Evolutionary conservation across 2,888 invertebrate genomes (phyloP).

Genomic region (Coenonympha arcania): DNA sequence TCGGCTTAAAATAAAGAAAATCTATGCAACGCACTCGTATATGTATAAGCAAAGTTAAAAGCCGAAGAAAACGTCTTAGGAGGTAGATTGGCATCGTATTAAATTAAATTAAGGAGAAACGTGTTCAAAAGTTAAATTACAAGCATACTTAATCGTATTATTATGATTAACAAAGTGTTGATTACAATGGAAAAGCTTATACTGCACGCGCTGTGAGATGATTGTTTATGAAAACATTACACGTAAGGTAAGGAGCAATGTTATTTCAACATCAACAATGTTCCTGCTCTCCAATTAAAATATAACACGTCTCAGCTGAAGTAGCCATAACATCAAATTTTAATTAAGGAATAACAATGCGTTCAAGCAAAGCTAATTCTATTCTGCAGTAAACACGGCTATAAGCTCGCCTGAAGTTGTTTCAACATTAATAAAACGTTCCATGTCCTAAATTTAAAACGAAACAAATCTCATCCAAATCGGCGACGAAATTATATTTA

Average conservation of each 20-base stretch:
- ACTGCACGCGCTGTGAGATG: background rate
- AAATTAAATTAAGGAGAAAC: background rate
- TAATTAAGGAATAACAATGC: background rate
- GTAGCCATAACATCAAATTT: background rate
- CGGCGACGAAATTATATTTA: slow-evolving; percentile 33
- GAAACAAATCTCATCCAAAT: slow-evolving; percentile 18
- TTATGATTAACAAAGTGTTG: background rate
- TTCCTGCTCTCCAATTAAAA: slow-evolving; percentile 4
- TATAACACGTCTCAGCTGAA: background rate
- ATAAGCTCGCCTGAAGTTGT: background rate
- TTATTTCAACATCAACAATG: background rate
- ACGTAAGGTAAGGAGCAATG: background rate
- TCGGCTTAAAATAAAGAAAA: too few species aligned
- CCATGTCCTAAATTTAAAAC: slow-evolving; percentile 13
- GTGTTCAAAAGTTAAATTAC: background rate
- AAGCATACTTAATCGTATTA: background rate
- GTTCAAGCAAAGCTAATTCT: background rate
- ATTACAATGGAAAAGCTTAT: background rate
- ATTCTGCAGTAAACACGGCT: background rate
- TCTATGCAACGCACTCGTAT: too few species aligned
- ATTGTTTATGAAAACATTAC: background rate
- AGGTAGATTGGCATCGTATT: too few species aligned
- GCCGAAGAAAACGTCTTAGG: too few species aligned
- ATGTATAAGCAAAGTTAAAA: too few species aligned
- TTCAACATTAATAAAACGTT: slow-evolving; percentile 11